A percentile compares a stretch with the other conserved stretches of the same genome.
Conservation (phyloP, 2,888 invertebrate genomes). For the Hydrotaea cyrtoneurina region DNA sequence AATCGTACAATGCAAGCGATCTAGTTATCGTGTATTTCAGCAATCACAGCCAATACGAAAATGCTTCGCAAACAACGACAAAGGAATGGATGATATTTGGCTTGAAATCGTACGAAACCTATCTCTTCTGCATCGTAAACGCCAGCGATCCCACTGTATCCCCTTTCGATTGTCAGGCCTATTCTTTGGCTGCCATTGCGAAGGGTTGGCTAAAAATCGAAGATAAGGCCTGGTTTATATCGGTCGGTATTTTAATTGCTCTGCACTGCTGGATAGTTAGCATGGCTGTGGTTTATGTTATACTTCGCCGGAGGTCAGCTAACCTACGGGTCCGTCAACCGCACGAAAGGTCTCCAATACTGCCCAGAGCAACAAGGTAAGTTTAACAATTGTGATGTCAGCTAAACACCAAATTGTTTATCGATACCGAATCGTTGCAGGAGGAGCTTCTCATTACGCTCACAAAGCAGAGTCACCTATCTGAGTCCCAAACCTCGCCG, state of each 20-base stretch:
- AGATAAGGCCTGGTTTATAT: constrained; percentile 45
- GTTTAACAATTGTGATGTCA: background rate
- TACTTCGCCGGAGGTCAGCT: constrained; percentile 14
- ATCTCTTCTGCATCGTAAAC: constrained; percentile 38
- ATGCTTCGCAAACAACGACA: background rate
- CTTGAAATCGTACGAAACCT: background rate
- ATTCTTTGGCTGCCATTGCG: background rate
- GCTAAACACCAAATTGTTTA: no score
- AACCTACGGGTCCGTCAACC: background rate
- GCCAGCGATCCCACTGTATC: background rate
- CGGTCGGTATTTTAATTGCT: background rate
- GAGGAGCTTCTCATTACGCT: background rate
- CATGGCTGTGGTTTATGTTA: background rate
- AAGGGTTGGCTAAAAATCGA: constrained; percentile 34
- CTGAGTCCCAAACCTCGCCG: background rate
- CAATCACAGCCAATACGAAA: background rate
- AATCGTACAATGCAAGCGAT: no score
- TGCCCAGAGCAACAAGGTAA: constrained; percentile 5
- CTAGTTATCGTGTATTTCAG: background rate
- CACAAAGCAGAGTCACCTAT: background rate
- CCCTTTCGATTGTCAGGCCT: constrained; percentile 43
- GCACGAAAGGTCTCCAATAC: background rate
- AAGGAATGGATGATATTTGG: background rate
- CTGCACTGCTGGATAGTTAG: background rate
- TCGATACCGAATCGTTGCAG: no score